Base-by-base conservation (phyloP, 2,888 invertebrate species). In the Torymus aiolomorphi region DNA sequence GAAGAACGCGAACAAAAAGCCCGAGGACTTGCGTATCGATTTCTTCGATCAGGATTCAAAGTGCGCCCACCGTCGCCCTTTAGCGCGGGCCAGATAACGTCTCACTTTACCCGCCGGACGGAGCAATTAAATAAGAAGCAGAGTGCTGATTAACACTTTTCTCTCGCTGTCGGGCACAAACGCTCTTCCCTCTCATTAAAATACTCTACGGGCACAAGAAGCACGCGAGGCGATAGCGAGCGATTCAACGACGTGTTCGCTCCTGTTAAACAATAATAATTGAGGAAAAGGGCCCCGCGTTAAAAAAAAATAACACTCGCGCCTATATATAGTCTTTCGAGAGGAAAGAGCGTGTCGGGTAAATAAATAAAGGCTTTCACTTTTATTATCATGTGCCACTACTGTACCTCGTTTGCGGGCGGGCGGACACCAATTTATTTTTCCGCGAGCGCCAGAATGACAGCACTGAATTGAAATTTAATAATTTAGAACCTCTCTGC, bases 61-160 rank as follows among this genome's bases (percentile, higher is more conserved):
- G 63, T 76, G 71, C 62, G 52, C 74, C 42, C 61, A 57, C 56
- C 12, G 20, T 42, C 42, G 5, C 8, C 8, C 42, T 42, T 8
- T 8, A 0, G 31, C 3, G 31, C 59, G n/a, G 0, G 16, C n/a
- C 20, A 42, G 74, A 76, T 79, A 79, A 75, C 59, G 57, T 79
- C 71, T 73, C 73, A 69, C 78, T 78, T 73, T 62, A 62, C 20
- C 31, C 54, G 14, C 18, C 54, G 67, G 71, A 52, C 54, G 70
- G 51, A 66, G 66, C 75, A 75, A 79, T 74, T 79, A 79, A 79
- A 75, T 79, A 79, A 70, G 67, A 73, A 71, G 66, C 49, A n/a
- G 18, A 69, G 56, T 20, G 52, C 71, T 75, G 75, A 79, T 79
- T 79, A 79, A 54, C 75, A 76, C 71, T 79, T 73, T 69, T 73